Base-by-base conservation (phyloP, 2,888 invertebrate genomes). In the Pristionchus japonicus region DNA sequence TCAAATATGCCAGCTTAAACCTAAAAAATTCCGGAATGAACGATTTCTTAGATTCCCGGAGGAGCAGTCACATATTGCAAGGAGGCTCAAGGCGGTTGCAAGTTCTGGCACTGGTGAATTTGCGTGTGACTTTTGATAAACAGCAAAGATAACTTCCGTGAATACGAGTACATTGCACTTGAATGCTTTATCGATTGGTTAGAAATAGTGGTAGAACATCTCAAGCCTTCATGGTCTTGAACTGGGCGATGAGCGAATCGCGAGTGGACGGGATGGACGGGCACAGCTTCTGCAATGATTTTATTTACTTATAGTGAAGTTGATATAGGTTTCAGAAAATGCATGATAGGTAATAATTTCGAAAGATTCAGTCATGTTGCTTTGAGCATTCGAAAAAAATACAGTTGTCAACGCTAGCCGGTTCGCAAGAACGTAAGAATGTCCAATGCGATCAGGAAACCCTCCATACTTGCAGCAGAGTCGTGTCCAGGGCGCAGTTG, bases 401-500 rank as follows among this genome's bases (percentile, higher is more conserved):
- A n/a, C n/a, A n/a, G n/a, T n/a, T n/a, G n/a, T n/a, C n/a, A n/a
- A n/a, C n/a, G n/a, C n/a, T n/a, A n/a, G n/a, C n/a, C n/a, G n/a
- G n/a, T n/a, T n/a, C n/a, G n/a, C n/a, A n/a, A n/a, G n/a, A n/a
- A n/a, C n/a, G n/a, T n/a, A n/a, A n/a, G n/a, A n/a, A n/a, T n/a
- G n/a, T n/a, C n/a, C n/a, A n/a, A n/a, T n/a, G n/a, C n/a, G n/a
- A n/a, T n/a, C n/a, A n/a, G n/a, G n/a, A n/a, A n/a, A n/a, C n/a
- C n/a, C n/a, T n/a, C n/a, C 87, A 23, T n/a, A 47, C 77, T 43
- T 77, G 43, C 4, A 77, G 43, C 15, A 89, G 77, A 20, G 88
- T 88, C 2, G 93, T 93, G 88, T 92, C 92, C 84, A 93, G 84
- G 0, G 93, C 92, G 67, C 93, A 93, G 85, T 93, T 93, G 64